phyloP scores from a whole-genome alignment of 1,140 invertebrate genomes.

The Phymastichus coffea region DNA sequence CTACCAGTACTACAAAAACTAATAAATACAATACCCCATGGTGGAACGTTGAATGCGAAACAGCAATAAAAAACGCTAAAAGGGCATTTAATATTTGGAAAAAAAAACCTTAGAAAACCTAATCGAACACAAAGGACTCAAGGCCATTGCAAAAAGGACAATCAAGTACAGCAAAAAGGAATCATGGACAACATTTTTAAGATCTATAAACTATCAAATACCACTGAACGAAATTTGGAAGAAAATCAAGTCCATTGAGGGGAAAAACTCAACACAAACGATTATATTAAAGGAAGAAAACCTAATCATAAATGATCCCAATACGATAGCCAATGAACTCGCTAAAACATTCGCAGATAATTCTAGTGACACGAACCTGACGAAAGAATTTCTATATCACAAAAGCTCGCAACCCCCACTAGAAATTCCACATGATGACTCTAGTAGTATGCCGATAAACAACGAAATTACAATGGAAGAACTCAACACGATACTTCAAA shows the following conservation, averaged over 20 bases:
- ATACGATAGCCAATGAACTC: conserved; percentile 34
- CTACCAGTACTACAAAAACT: conserved; percentile 29
- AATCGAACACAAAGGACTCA: conserved; percentile 35
- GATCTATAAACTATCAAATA: too few species aligned
- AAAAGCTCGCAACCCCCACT: too few species aligned
- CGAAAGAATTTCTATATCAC: conserved; percentile 27
- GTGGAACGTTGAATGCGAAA: conserved; percentile 42
- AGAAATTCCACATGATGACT: not conserved
- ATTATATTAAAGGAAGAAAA: not conserved
- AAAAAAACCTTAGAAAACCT: conserved; percentile 32
- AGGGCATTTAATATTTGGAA: conserved; percentile 37
- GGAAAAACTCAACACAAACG: not conserved
- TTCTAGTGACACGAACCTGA: conserved; percentile 35
- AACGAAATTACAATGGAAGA: not conserved
- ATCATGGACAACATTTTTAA: conserved; percentile 21
- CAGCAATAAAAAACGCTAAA: conserved; percentile 35
- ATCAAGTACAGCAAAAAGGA: conserved; percentile 22
- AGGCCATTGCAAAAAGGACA: conserved; percentile 25
- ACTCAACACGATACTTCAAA: not conserved
- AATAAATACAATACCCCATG: conserved; percentile 35
- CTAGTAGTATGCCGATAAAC: not conserved
- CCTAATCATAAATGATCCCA: conserved; percentile 1
- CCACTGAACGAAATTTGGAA: too few species aligned
- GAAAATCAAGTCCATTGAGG: too few species aligned
- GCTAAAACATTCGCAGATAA: conserved; percentile 34